Evolutionary conservation across 2,797 vertebrate genomes (phyloP), one percentile per base, ranked within the genome.

Genomic region (Odontamblyopus rebecca): DNA sequence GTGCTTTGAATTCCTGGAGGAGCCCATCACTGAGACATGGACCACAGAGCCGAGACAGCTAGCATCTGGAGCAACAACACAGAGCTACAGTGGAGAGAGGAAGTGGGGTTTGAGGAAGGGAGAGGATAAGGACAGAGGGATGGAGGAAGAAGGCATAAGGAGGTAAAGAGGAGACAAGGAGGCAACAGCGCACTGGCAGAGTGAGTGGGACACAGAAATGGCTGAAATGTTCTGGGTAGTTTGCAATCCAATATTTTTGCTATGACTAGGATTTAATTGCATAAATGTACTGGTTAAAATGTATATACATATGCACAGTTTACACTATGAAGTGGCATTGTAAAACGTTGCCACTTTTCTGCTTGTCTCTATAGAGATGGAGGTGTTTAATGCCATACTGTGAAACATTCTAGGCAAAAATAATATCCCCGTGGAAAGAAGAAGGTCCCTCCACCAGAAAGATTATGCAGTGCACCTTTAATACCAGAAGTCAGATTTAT

Each of bases 1-100:
- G 90, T 83, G 84, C 90, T 92, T 89, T 91, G 84, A 91, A 92
- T 90, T 93, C 91, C 92, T 92, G 81, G 85, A 93, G 92, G 92
- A 87, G 82, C 89, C 88, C 89, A 89, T 93, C 91, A 92, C 81
- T 66, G 89, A 88, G 88, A 88, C 76, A 74, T 86, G 75, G 86
- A 89, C 90, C 82, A 88, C 67, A 57, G 81, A 88, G 86, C 86
- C 75, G 86, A 89, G 91, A 92, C 89, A 93, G 90, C 88, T 79
- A 91, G 83, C 86, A 88, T 92, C 91, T 92, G 89, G 88, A 90
- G 89, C 87, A 74, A 77, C 90, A 90, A 89, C 82, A 82, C 74
- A 78, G 84, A 56, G 74, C 82, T 80, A 85, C 87, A 89, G 80
- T 83, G 78, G 75, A 74, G 78, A 73, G 71, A 68, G 70, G 76